These are phyloP conservation scores for Gnatocerus cornutus DNA, from an alignment of 2,888 invertebrate genomes.

Conservation along the genomic window DNA sequence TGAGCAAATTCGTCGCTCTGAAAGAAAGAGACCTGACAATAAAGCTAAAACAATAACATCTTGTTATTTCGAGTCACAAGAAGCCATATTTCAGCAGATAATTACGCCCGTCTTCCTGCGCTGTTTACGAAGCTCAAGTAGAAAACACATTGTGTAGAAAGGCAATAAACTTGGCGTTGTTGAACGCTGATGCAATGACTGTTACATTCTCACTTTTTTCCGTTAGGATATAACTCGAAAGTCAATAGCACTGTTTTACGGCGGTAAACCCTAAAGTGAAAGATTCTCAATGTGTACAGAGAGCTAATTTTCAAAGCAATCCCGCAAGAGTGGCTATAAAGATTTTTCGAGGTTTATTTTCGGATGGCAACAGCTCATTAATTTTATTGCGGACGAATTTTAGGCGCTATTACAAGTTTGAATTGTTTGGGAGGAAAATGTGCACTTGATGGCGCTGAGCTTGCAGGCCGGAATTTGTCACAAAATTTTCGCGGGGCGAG, in stretches of 20 bases:
- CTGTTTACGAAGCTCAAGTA: conserved; percentile 13
- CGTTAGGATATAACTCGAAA: neutral
- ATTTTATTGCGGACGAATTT: conserved; percentile 39
- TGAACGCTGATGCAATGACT: conserved; percentile 8
- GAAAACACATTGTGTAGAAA: conserved; percentile 4
- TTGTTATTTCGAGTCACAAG: conserved; percentile 3
- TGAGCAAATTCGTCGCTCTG: neutral
- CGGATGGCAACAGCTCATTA: conserved; percentile 32
- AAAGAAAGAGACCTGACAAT: no score
- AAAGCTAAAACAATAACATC: conserved; percentile 4
- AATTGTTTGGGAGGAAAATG: conserved; percentile 25
- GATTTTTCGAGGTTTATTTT: conserved; percentile 29
- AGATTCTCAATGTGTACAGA: neutral
- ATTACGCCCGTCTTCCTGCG: conserved; percentile 13
- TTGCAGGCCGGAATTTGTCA: conserved; percentile 1
- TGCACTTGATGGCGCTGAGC: conserved; percentile 17
- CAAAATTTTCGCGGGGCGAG: conserved; percentile 3
- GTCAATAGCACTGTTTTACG: neutral
- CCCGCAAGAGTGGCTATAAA: conserved; percentile 23
- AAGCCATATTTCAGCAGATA: conserved; percentile 10
- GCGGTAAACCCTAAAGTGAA: neutral
- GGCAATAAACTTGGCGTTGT: neutral
- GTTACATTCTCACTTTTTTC: neutral
- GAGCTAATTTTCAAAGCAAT: neutral
- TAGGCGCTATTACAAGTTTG: conserved; percentile 28